A percentile compares a stretch with the other conserved stretches of the same genome.
Conservation (phyloP, 2,113 vertebrate genomes). For the Oxyruncus cristatus region DNA sequence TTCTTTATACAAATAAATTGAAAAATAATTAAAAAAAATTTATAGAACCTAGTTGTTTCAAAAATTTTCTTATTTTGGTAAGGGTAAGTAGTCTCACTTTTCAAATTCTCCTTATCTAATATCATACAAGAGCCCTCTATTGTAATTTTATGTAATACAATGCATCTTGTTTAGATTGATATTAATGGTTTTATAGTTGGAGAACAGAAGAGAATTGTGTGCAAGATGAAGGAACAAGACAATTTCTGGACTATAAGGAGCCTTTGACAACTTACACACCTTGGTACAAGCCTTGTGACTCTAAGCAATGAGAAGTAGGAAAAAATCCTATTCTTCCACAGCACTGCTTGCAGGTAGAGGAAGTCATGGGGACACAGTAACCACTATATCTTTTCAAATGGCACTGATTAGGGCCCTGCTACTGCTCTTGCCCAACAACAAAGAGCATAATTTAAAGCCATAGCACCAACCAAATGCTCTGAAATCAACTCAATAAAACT, state of each 20-base stretch:
- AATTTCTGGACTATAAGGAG: neutral
- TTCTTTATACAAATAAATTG: neutral
- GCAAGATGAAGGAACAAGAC: neutral
- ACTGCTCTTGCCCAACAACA: neutral
- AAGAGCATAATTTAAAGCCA: neutral
- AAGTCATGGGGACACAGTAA: neutral
- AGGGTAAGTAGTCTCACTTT: neutral
- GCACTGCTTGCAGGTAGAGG: neutral
- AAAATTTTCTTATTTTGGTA: neutral
- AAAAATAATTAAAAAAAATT: neutral
- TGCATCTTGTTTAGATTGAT: neutral
- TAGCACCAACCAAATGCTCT: neutral
- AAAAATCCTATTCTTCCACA: neutral
- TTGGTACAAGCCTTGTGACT: neutral
- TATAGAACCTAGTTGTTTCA: neutral
- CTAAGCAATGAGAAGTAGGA: neutral
- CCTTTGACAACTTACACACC: neutral
- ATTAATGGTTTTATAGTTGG: neutral
- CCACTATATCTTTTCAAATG: neutral
- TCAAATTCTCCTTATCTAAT: neutral
- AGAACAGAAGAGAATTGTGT: neutral
- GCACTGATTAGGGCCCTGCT: neutral
- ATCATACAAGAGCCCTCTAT: fast-evolving
- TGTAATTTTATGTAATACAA: neutral
- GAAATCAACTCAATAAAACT: neutral